Evolutionary conservation across 2,113 vertebrate genomes (phyloP).

Genomic region (Struthio camelus): DNA sequence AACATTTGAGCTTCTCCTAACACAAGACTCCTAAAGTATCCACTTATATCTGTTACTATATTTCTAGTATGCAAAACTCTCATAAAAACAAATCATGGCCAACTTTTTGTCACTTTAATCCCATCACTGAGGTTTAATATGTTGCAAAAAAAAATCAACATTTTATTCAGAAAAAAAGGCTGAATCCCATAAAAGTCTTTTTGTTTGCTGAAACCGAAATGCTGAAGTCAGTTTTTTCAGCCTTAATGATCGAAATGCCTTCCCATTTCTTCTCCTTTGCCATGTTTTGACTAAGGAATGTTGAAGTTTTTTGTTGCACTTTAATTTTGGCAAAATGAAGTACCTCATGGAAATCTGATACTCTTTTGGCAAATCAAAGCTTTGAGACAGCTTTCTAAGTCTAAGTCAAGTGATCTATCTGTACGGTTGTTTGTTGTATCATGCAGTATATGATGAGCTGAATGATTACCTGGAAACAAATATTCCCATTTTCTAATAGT

Average conservation of each 20-base stretch:
- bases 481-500: no score
- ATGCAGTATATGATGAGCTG: neutral
- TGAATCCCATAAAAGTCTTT: neutral
- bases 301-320: neutral
- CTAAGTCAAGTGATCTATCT: neutral
- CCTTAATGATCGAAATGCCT: neutral
- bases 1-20: neutral
- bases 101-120: neutral
- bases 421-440: neutral
- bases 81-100: neutral
- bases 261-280: neutral
- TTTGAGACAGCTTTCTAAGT: neutral
- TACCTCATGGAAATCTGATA: neutral
- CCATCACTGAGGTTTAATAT: neutral
- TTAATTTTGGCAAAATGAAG: neutral
- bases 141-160: neutral
- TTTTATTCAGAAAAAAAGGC: neutral
- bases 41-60: neutral
- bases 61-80: neutral
- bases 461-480: no score
- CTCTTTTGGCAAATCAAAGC: neutral
- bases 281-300: neutral
- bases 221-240: neutral
- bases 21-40: neutral
- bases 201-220: neutral